phyloP scores from a whole-genome alignment of 2,797 vertebrate species.

The Adrianichthys oophorus region DNA sequence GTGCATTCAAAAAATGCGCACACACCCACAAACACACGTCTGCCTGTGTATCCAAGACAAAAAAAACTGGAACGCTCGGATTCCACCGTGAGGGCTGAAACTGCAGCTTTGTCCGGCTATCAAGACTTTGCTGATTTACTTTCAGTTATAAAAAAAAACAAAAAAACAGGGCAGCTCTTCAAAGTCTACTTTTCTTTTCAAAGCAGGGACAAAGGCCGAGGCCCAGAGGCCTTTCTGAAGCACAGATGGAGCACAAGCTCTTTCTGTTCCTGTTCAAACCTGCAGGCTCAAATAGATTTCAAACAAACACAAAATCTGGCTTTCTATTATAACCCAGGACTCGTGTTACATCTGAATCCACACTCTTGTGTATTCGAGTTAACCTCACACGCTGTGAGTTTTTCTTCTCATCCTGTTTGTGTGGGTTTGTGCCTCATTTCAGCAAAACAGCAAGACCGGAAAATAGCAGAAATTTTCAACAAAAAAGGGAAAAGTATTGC shows the following conservation, averaged over 20 bases:
- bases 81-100: no score
- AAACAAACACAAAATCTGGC: conserved; percentile 14
- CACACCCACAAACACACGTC: conserved; percentile 14
- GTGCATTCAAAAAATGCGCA: no score
- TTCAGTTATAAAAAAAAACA: no score
- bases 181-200: conserved; percentile 42
- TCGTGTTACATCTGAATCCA: not conserved
- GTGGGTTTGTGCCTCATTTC: conserved; percentile 29
- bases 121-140: no score
- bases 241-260: conserved; percentile 23
- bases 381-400: conserved; percentile 14
- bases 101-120: no score
- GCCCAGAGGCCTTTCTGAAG: conserved; percentile 25
- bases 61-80: conserved; percentile 54
- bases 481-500: no score
- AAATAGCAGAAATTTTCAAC: no score
- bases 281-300: conserved; percentile 12
- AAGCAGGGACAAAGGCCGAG: conserved; percentile 43
- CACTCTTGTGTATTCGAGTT: conserved; percentile 3
- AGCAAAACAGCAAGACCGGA: not conserved
- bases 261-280: conserved; percentile 34
- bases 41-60: conserved; percentile 28
- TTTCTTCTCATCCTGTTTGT: not conserved
- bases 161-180: conserved; percentile 11
- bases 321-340: conserved; percentile 11